A percentile compares a stretch with the other conserved stretches of the same genome.
These are phyloP conservation scores for Camponotus pennsylvanicus DNA, from an alignment of 1,140 invertebrate genomes.

Conservation along the genomic window DNA sequence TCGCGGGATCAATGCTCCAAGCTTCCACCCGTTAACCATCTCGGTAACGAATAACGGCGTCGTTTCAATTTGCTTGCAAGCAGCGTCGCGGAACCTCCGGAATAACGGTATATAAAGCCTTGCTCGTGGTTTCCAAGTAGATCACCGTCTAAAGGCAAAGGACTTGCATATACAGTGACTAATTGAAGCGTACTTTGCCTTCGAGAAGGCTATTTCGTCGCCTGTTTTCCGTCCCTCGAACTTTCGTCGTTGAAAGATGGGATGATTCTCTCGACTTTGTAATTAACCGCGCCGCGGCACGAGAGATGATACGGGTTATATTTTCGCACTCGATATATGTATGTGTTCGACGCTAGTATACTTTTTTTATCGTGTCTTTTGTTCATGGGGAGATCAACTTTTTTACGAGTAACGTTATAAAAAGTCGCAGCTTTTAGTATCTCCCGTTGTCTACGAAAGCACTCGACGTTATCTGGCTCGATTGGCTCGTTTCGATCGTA, in stretches of 20 bases:
- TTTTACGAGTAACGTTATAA: neutral
- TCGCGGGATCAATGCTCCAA: constrained; percentile 54
- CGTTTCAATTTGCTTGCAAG: constrained; percentile 72
- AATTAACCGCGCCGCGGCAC: constrained; percentile 31
- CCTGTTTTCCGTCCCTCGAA: constrained; percentile 45
- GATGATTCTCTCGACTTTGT: constrained; percentile 21
- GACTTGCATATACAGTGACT: constrained; percentile 62
- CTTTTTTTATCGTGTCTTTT: neutral
- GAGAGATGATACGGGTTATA: constrained; percentile 9
- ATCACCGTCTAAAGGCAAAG: constrained; percentile 65
- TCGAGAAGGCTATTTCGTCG: constrained; percentile 48
- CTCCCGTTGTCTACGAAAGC: neutral
- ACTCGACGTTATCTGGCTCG: neutral
- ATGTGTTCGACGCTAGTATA: neutral
- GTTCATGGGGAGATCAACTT: neutral
- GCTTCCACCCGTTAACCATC: constrained; percentile 45
- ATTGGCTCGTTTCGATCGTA: neutral
- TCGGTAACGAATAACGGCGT: constrained; percentile 68
- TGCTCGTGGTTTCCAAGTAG: constrained; percentile 62
- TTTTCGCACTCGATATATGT: neutral
- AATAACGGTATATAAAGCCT: constrained; percentile 54
- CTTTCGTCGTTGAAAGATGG: constrained; percentile 54
- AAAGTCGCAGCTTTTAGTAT: neutral
- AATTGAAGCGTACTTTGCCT: constrained; percentile 62
- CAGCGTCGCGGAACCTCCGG: constrained; percentile 51